Base-by-base conservation (phyloP, 1,140 invertebrate species). In the Nomia melanderi region DNA sequence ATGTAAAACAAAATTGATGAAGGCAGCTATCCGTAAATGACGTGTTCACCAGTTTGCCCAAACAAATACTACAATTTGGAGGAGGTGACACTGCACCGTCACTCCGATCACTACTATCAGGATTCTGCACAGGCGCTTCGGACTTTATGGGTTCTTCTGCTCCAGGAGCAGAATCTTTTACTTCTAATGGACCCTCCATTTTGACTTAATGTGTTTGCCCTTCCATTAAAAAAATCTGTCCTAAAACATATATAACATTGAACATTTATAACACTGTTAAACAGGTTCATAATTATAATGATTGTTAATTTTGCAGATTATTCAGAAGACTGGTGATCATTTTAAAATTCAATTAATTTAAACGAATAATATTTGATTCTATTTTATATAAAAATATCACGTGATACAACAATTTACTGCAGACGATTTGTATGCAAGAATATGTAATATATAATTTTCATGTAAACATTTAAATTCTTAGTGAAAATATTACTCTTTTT, bases 1-100 rank as follows among this genome's bases (percentile, higher is more conserved):
- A 99, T 73, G 95, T 95, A 84, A 98, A 98, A 90, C 98, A 99
- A 90, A 99, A 99, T 87, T 97, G 95, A 91, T 99, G 98, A 82
- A 97, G 94, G 89, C 98, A 99, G 41, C 95, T 96, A 86, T 98
- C 96, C 0, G 97, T 97, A 85, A 97, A 98, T 14, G 97, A 98
- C 87, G 97, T 98, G 85, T 98, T 97, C 73, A 95, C 94, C 66
- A 97, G 94, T 69, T 95, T 95, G 33, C 96, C 96, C 60, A 99
- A 93, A 86, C 98, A 99, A 87, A 99, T 99, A 44, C 97, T 95
- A 93, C 98, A 99, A 88, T 96, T 96, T 17, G 95, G 95, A 0
- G 96, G 96, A n/a, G 96, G 96, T 39, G 96, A 96, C 6, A 92
- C 88, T 7, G 94, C 88, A 1, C 92, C 93, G 20, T 90, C 88